Base-by-base conservation (phyloP, 2,797 vertebrate species). In the Sciaenops ocellatus region DNA sequence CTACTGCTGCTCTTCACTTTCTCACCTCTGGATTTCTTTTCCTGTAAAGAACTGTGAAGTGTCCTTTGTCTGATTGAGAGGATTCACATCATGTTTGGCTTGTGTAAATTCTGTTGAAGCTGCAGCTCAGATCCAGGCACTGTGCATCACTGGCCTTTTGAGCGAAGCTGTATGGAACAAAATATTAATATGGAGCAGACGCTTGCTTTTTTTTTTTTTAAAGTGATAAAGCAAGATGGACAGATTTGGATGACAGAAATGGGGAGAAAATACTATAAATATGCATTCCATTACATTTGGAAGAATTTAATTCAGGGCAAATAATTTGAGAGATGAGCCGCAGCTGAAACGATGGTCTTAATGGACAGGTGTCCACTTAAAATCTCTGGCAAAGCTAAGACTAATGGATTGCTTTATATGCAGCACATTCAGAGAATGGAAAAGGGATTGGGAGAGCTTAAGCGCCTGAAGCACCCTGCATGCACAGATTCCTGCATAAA, bases 391-490 rank as follows among this genome's bases (percentile, higher is more conserved):
- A 93, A 92, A 94, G 93, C 94, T 95, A 94, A 95, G 94, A 95
- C 94, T 96, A 96, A 96, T 96, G 95, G 95, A 96, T 96, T 96
- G 94, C 93, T 95, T 95, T 94, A 93, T 94, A 93, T 94, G 93
- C 90, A 90, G 90, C 90, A 83, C 90, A 93, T 93, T 92, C 90
- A 90, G 93, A 91, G 92, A 94, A 95, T 94, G 93, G 90, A 93
- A 92, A 93, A 93, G 81, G 91, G 93, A 94, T 93, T 94, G 94
- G 91, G 84, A 90, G 91, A 94, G 94, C 93, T 96, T 95, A 95
- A 93, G 91, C 87, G 86, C 83, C 83, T 84, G 83, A 85, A 93
- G 92, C 90, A 91, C 92, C 91, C 86, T 83, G 91, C 89, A 88
- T 90, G 87, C 71, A 76, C 83, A 89, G 85, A 90, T 92, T 94